These are phyloP conservation scores for Steinernema carpocapsae DNA, from an alignment of 2,888 invertebrate genomes.

Conservation along the genomic window DNA sequence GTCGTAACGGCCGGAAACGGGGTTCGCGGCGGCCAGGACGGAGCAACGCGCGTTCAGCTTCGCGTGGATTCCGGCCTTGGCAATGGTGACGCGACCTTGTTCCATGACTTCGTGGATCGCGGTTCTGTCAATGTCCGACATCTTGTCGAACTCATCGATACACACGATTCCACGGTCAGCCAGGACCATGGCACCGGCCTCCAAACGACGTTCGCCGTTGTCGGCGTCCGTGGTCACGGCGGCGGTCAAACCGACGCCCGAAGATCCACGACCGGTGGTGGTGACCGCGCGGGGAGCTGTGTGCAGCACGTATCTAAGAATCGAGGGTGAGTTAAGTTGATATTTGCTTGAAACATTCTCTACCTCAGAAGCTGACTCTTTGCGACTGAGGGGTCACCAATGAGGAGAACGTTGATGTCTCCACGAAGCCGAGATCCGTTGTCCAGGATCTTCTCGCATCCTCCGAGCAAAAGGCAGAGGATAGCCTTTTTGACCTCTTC, in stretches of 20 bases:
- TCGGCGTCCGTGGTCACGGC: conserved; percentile 96
- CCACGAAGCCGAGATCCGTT: conserved; percentile 90
- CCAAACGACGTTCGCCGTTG: conserved; percentile 73
- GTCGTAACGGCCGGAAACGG: conserved; percentile 96
- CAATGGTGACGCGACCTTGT: conserved; percentile 91
- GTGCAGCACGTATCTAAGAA: conserved; percentile 82
- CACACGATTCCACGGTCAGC: conserved; percentile 98
- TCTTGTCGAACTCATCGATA: conserved; percentile 93
- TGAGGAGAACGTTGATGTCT: conserved; percentile 87
- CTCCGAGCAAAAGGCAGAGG: conserved; percentile 89
- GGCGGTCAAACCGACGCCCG: conserved; percentile 96
- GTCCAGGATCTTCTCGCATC: conserved; percentile 83
- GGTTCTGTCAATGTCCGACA: conserved; percentile 98
- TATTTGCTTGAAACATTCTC: not conserved
- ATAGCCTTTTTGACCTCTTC: conserved; percentile 94
- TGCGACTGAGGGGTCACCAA: conserved; percentile 98
- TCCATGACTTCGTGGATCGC: conserved; percentile 99
- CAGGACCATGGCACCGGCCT: conserved; percentile 98
- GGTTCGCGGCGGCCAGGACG: conserved; percentile 98
- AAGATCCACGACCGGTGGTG: conserved; percentile 95
- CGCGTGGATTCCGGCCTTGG: conserved; percentile 95
- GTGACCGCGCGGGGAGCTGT: conserved; percentile 94
- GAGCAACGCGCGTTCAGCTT: conserved; percentile 95
- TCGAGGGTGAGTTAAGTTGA: not conserved
- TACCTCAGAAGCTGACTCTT: conserved; percentile 82